A percentile compares a stretch with the other conserved stretches of the same genome.
Evolutionary conservation across 2,888 invertebrate species (phyloP).

Genomic region (Lottia gigantea): DNA sequence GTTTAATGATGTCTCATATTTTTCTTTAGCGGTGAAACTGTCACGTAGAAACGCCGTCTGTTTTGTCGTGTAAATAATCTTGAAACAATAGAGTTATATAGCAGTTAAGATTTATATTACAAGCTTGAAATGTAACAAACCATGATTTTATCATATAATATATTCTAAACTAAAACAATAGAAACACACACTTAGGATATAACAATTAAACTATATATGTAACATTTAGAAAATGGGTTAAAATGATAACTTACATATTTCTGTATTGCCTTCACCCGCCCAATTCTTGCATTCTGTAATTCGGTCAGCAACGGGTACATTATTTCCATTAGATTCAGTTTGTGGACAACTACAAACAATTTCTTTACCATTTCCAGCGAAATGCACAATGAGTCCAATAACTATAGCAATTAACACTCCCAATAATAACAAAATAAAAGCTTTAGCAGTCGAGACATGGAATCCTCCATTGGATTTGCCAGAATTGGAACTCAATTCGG

Average conservation of each 20-base stretch:
- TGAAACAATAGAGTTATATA: no score
- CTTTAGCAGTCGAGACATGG: conserved; percentile 34
- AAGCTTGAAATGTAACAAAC: no score
- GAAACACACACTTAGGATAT: no score
- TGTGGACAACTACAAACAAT: conserved; percentile 18
- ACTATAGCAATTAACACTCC: conserved; percentile 38
- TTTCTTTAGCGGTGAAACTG: no score
- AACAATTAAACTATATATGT: no score
- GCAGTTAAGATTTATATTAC: no score
- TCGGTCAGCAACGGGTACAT: not conserved
- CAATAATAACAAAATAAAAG: conserved; percentile 35
- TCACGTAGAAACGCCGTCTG: no score
- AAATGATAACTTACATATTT: conserved; percentile 23
- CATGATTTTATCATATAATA: no score
- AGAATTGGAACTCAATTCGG: conserved; percentile 21
- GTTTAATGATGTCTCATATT: no score
- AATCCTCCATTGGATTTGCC: conserved; percentile 30
- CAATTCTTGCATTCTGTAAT: conserved; percentile 15
- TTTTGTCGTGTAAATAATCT: no score
- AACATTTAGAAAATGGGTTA: no score
- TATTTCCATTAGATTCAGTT: not conserved
- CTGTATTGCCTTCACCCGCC: conserved; percentile 16
- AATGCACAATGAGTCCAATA: conserved; percentile 42
- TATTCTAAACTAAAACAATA: no score
- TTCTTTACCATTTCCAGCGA: conserved; percentile 33